phyloP scores from a whole-genome alignment of 2,113 vertebrate species.

The Prinia subflava region DNA sequence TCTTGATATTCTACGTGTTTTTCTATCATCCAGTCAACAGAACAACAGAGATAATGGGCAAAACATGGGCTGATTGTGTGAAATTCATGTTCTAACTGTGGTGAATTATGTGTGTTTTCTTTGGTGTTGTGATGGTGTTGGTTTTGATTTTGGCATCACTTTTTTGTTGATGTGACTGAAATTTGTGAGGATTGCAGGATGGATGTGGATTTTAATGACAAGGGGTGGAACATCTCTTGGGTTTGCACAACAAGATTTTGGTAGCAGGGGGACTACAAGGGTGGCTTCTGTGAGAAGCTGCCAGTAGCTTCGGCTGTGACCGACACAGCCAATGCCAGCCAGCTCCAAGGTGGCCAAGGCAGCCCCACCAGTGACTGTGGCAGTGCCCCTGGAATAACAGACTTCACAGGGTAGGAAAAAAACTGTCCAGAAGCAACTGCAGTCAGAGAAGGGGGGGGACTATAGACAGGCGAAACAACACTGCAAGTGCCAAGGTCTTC shows the following conservation, averaged over 20 bases:
- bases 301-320: not conserved
- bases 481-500: not conserved
- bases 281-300: not conserved
- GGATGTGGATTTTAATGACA: not conserved
- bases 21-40: not conserved
- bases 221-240: not conserved
- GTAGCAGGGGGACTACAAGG: not conserved
- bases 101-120: not conserved
- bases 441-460: not conserved
- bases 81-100: not conserved
- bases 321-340: rapidly evolving
- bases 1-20: not conserved
- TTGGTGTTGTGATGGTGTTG: not conserved
- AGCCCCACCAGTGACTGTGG: not conserved
- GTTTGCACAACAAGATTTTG: not conserved
- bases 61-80: not conserved
- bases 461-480: not conserved
- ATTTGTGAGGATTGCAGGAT: not conserved
- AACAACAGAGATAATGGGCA: not conserved
- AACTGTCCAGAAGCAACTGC: not conserved
- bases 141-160: not conserved
- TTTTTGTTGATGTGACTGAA: not conserved
- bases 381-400: not conserved
- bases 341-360: not conserved
- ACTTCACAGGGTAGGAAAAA: not conserved